Evolutionary conservation across 1,140 invertebrate genomes (phyloP).

Genomic region (Ooceraea biroi): DNA sequence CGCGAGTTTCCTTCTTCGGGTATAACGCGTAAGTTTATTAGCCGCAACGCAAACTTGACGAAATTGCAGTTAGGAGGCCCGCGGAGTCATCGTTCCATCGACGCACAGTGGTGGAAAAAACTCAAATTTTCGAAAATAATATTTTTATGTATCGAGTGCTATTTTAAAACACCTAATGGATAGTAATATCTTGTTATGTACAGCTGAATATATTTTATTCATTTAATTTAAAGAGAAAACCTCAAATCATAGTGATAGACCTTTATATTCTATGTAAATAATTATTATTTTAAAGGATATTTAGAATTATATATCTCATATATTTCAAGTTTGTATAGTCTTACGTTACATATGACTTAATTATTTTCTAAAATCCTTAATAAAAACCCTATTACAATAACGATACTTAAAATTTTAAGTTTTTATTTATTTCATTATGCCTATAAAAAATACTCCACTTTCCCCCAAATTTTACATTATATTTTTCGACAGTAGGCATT

Average conservation of each 20-base stretch:
- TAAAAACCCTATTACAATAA: constrained; percentile 11
- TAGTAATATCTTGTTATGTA: constrained; percentile 3
- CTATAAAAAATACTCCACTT: constrained; percentile 2
- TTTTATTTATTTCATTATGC: constrained; percentile 7
- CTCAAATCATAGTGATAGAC: neutral
- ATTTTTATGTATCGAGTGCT: neutral
- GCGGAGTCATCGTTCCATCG: constrained; percentile 41
- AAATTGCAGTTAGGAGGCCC: constrained; percentile 53
- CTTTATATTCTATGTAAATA: neutral
- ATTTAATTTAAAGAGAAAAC: constrained; percentile 10
- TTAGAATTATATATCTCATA: constrained; percentile 2
- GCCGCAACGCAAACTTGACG: constrained; percentile 23
- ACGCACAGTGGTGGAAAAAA: constrained; percentile 10
- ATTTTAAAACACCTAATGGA: neutral
- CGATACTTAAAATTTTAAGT: constrained; percentile 6
- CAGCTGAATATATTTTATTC: neutral
- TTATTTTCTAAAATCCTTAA: neutral
- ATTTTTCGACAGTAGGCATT: constrained; percentile 5
- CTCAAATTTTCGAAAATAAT: neutral
- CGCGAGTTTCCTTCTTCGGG: constrained; percentile 51
- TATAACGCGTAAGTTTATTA: constrained; percentile 59
- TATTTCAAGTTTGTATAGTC: neutral
- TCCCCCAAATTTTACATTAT: neutral
- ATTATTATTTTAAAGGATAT: neutral
- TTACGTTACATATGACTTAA: neutral